Conservation (phyloP, 2,113 vertebrate species). For the Cynocephalus volans region DNA sequence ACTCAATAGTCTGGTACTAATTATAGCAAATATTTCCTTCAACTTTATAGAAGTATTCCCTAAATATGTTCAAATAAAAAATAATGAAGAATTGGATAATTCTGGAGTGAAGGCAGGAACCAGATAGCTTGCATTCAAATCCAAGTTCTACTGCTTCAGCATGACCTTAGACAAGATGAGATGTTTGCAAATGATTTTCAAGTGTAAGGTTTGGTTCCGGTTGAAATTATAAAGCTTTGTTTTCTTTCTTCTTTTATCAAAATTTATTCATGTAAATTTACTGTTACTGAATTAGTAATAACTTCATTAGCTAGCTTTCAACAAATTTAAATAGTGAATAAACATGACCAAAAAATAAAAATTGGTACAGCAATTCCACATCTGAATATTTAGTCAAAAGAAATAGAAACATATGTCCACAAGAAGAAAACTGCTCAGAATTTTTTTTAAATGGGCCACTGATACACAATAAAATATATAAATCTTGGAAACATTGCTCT, state of each 20-base stretch:
- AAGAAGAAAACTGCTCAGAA: accelerated
- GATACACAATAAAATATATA: accelerated
- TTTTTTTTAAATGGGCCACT: no score
- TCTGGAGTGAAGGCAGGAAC: no score
- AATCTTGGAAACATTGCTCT: neutral
- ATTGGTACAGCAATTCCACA: no score
- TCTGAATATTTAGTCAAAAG: neutral
- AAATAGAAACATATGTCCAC: accelerated
- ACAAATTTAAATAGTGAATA: neutral
- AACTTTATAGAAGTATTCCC: neutral
- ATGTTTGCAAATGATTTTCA: no score
- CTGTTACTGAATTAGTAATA: neutral
- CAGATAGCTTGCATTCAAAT: no score
- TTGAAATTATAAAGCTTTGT: neutral
- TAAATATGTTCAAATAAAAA: neutral
- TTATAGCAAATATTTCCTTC: neutral
- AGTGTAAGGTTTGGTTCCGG: neutral
- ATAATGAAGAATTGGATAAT: no score
- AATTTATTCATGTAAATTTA: neutral
- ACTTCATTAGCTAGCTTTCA: neutral
- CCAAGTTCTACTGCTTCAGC: accelerated
- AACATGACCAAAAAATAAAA: neutral
- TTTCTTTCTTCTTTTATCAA: neutral
- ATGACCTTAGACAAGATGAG: neutral
- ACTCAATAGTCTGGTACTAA: no score